These are phyloP conservation scores for Olivierus martensii DNA, from an alignment of 1,140 invertebrate species.

Conservation along the genomic window DNA sequence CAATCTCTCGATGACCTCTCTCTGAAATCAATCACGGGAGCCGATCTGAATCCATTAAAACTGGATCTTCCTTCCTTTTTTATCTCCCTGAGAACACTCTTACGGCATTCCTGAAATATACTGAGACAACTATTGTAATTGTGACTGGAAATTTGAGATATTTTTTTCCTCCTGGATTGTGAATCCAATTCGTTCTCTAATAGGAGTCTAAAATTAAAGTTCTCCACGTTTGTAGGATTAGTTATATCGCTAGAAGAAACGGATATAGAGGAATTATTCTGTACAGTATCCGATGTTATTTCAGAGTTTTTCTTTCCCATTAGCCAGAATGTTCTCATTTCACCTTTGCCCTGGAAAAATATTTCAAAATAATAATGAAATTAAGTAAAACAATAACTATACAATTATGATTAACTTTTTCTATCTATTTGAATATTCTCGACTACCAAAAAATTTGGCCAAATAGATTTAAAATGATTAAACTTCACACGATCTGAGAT, in stretches of 20 bases:
- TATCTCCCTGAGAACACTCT: neutral
- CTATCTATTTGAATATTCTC: too few relatives aligned
- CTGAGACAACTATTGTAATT: conserved; percentile 16
- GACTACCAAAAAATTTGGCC: too few relatives aligned
- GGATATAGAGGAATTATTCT: neutral
- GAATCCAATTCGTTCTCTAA: conserved; percentile 17
- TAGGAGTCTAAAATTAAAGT: conserved; percentile 18
- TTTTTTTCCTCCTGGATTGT: too few relatives aligned
- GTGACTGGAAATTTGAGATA: neutral
- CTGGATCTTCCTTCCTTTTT: neutral
- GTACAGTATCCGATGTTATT: neutral
- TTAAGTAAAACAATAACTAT: too few relatives aligned
- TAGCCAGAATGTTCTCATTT: conserved; percentile 79
- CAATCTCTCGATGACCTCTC: neutral
- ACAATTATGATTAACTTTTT: too few relatives aligned
- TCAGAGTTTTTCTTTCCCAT: conserved; percentile 41
- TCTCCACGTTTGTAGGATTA: conserved; percentile 2
- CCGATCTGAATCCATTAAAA: conserved; percentile 3
- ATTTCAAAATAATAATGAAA: too few relatives aligned
- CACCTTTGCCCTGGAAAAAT: conserved; percentile 79
- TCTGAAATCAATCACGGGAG: conserved; percentile 1
- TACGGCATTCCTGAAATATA: conserved; percentile 54
- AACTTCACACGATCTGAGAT: too few relatives aligned
- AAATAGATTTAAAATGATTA: too few relatives aligned
- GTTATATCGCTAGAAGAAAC: neutral